Evolutionary conservation across 2,797 vertebrate genomes (phyloP), one percentile per base, ranked within the genome.

Genomic region (Neosalanx taihuensis): DNA sequence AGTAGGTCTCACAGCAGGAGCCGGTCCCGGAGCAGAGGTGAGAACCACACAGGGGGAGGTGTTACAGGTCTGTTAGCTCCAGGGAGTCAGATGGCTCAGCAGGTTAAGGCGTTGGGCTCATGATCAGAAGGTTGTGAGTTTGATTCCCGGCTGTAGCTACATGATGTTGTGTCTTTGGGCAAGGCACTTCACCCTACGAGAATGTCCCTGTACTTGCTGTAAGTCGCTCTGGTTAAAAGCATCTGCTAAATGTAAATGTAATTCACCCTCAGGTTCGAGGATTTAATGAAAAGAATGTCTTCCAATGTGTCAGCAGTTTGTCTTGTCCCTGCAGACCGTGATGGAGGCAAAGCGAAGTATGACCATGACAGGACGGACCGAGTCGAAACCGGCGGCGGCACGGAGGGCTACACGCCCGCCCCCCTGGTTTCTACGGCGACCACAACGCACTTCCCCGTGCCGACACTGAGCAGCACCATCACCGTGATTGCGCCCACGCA

Each of bases 381-480:
- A 80, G 69, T 93, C 72, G 96, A 97, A 80, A 83, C 90, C 71
- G 84, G 91, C 0, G 71, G 90, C 72, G 84, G 91, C 0, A 70
- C 90, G 2, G 96, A 99, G 73, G 92, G 92, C 74, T 98, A 95
- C 84, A 88, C 92, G 61, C 91, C 95, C 6, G 89, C 93, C 76
- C 89, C 91, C 70, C 91, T 96, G 10, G 92, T 94, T 71, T 90
- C 96, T 49, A 90, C 88, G 74, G 90, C 93, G 81, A 89, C 94
- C 75, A 94, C 96, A 1, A 88, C 93, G 23, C 96, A 97, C 80
- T 99, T 97, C 73, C 95, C 95, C 18, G 96, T 97, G 74, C 97
- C 96, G 73, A 93, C 95, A 0, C 88, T 99, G 86, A 98, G 96
- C 90, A 99, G 97, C 90, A 96, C 96, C 75, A 98, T 98, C 75